Base-by-base conservation (phyloP, 2,113 vertebrate genomes). In the Scolopax mira region DNA sequence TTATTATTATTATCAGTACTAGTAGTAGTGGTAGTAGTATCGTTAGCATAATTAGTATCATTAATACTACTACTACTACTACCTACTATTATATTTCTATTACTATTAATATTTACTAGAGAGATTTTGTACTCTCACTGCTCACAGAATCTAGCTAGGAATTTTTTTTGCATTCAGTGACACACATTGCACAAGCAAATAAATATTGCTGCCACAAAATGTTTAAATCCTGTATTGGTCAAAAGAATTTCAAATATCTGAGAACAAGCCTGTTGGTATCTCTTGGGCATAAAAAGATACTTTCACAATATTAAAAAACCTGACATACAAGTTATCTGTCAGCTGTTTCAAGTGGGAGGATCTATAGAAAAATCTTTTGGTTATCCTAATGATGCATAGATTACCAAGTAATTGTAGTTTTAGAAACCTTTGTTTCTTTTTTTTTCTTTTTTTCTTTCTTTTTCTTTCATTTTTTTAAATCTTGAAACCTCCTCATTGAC, bases 341-440 rank as follows among this genome's bases (percentile, higher is more conserved):
- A 61, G 3, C 3, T 77, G 4, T 77, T 14, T 77, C 90, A 7
- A 57, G 3, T 33, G 33, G 33, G 18, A 73, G 12, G 4, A 69
- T 46, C 14, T 49, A 14, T 24, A 11, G 23, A 41, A 66, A 70
- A 83, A 48, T 8, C 8, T 70, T 66, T 61, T 28, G 4, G 14
- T 61, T 85, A 64, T 4, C 22, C 8, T 82, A 60, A 51, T 24
- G 73, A 35, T 18, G 6, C 5, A 8, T 13, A 52, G 8, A 80
- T 44, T 80, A 7, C 8, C 17, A 70, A 62, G 5, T n/a, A 17
- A 27, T 11, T 72, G 33, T 13, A 60, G 66, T 49, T 73, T 80
- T 46, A 10, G 4, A 41, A 15, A 8, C 1, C 3, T 18, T 21
- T 17, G 8, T 25, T 46, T 54, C 1, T 3, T 18, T 21, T 17